Percentiles rank a stretch among this genome's conserved stretches.
Conservation (phyloP, 1,140 invertebrate genomes). For the Aphidius ervi region DNA sequence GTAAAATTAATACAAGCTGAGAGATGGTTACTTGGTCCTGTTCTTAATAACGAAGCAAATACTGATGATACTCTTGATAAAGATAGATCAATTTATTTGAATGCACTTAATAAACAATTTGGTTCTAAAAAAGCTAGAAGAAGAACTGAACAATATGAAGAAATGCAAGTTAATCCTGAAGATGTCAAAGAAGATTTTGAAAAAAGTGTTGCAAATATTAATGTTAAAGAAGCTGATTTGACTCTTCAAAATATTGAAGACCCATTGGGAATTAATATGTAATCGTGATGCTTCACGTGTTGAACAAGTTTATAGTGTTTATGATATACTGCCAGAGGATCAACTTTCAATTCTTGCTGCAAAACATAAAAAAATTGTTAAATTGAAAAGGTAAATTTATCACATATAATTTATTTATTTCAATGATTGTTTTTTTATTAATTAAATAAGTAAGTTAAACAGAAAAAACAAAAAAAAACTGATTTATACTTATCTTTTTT, state of each 20-base stretch:
- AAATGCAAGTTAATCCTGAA: slow-evolving; percentile 49
- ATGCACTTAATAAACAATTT: slow-evolving; percentile 52
- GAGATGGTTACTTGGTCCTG: slow-evolving; percentile 42
- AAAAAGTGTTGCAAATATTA: slow-evolving; percentile 37
- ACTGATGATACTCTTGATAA: slow-evolving; percentile 17
- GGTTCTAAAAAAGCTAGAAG: slow-evolving; percentile 53
- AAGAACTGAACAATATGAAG: slow-evolving; percentile 51
- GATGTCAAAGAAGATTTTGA: slow-evolving; percentile 50
- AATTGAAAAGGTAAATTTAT: slow-evolving; percentile 29
- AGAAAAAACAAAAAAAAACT: slow-evolving; percentile 1
- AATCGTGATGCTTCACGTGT: slow-evolving; percentile 47
- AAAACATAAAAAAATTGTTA: slow-evolving; percentile 30
- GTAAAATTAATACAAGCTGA: slow-evolving; percentile 41
- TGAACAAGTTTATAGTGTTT: slow-evolving; percentile 49
- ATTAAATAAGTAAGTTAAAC: slow-evolving; percentile 43
- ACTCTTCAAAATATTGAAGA: slow-evolving; percentile 25
- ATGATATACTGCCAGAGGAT: slow-evolving; percentile 47
- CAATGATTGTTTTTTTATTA: too few relatives aligned
- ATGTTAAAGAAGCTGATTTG: slow-evolving; percentile 28
- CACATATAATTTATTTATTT: too few relatives aligned
- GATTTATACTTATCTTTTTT: too few relatives aligned
- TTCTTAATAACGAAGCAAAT: slow-evolving; percentile 31
- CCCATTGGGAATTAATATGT: slow-evolving; percentile 31
- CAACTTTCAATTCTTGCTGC: slow-evolving; percentile 44
- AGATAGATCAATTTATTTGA: slow-evolving; percentile 22